Base-by-base conservation (phyloP, 2,113 vertebrate genomes). In the Alexandromys fortis region DNA sequence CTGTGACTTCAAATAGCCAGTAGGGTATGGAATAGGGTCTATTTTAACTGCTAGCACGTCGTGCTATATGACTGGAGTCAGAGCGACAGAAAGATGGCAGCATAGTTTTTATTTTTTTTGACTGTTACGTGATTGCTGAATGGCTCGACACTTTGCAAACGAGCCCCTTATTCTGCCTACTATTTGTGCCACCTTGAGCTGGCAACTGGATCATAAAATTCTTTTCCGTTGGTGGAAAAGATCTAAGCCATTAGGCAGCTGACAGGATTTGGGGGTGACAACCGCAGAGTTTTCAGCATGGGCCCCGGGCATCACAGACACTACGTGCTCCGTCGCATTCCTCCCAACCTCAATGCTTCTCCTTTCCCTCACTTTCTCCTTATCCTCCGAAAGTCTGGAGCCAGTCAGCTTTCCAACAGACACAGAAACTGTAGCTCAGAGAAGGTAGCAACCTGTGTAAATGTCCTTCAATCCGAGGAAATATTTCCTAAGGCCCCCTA, bases 121-220 rank as follows among this genome's bases (percentile, higher is more conserved):
- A 35, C 19, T 73, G 49, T 26, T 8, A 58, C n/a, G 21, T 78
- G n/a, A 77, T 77, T 47, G n/a, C 52, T 82, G 21, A 72, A 33
- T 85, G 70, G 70, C 75, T 87, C 85, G 49, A 38, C 70, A 72
- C 52, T 92, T 94, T 91, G 83, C 92, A 10, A 90, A 22, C 96
- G 67, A 81, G 12, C 86, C 58, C 67, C 47, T 93, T 13, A 35
- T 17, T 93, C 52, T 89, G 82, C 47, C 92, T 92, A 96, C 52
- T 92, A 75, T 95, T 92, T 91, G n/a, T 92, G 77, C 14, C 11
- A 95, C 38, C 75, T 95, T 94, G 79, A 93, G 30, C 81, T 94
- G 94, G n/a, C 91, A 47, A 81, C 83, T 89, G 81, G 96, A 89
- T 68, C 47, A 97, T 79, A 92, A 65, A 93, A 68, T 90, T 96